These are phyloP conservation scores for Willowsia nigromaculata DNA, from an alignment of 2,888 invertebrate species.

Conservation along the genomic window DNA sequence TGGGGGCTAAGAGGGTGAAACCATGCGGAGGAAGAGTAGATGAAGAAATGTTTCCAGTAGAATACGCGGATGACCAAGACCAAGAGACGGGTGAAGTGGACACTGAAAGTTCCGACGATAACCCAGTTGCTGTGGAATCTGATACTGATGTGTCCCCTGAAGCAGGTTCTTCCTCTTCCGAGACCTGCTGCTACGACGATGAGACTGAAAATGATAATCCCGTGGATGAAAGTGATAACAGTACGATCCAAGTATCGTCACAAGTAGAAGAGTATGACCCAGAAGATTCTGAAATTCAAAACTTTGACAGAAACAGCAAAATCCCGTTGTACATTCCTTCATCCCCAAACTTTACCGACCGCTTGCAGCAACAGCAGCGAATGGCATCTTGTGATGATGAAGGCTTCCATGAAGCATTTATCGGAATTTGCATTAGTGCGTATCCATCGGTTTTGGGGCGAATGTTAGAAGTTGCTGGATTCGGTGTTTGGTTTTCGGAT, in stretches of 20 bases:
- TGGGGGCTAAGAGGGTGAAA: too few relatives aligned
- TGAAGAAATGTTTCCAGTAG: neutral
- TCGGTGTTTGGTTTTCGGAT: constrained; percentile 69
- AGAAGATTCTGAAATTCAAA: constrained; percentile 36
- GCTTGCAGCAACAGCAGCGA: neutral
- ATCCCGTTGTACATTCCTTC: neutral
- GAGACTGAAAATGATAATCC: neutral
- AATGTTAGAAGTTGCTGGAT: constrained; percentile 54
- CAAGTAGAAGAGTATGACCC: constrained; percentile 43
- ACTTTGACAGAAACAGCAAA: too few relatives aligned
- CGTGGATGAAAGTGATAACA: too few relatives aligned
- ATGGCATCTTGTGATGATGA: constrained; percentile 43
- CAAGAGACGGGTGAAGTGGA: neutral
- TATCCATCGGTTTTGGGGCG: constrained; percentile 37
- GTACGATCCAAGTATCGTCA: too few relatives aligned
- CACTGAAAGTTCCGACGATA: neutral
- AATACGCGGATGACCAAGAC: neutral
- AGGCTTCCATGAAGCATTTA: constrained; percentile 47
- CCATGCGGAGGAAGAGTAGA: too few relatives aligned
- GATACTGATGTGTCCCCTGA: too few relatives aligned
- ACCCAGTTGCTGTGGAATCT: constrained; percentile 34
- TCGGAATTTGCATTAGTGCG: constrained; percentile 21
- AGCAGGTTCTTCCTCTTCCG: neutral
- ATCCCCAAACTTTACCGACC: neutral
- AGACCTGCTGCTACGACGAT: neutral